Conservation (phyloP, 2,113 vertebrate genomes). For the Chrysemys picta region DNA sequence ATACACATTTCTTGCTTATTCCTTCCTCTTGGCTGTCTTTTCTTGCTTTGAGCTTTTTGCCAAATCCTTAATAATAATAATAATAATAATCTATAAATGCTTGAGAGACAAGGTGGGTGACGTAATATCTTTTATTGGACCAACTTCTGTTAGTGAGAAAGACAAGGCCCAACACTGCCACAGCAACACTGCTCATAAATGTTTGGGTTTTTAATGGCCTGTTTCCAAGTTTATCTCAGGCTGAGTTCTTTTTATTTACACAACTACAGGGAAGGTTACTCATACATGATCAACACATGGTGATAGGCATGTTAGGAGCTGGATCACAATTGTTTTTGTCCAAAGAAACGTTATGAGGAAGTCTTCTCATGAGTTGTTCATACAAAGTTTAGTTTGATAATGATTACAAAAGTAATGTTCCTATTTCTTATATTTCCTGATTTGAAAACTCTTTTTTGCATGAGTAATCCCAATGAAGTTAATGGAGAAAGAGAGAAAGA, state of each 20-base stretch:
- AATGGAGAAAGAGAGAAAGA: slow-evolving; percentile 1
- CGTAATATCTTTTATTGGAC: too few relatives aligned
- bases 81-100: background rate
- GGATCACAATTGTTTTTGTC: slow-evolving; percentile 21
- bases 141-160: too few relatives aligned
- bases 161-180: too few relatives aligned
- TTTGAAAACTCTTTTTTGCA: slow-evolving; percentile 24
- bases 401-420: background rate
- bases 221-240: slow-evolving; percentile 14
- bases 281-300: background rate
- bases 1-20: slow-evolving; percentile 19
- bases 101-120: too few relatives aligned
- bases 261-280: background rate
- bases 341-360: background rate
- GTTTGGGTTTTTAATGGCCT: background rate
- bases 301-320: background rate
- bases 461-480: slow-evolving; percentile 39
- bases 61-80: slow-evolving; percentile 8
- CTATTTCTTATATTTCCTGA: background rate
- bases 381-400: slow-evolving; percentile 23
- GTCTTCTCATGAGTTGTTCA: background rate
- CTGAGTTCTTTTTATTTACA: slow-evolving; percentile 27
- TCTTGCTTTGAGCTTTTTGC: background rate
- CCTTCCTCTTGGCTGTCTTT: background rate
- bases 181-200: background rate